phyloP scores from a whole-genome alignment of 2,113 vertebrate genomes.

The Actenoides hombroni region DNA sequence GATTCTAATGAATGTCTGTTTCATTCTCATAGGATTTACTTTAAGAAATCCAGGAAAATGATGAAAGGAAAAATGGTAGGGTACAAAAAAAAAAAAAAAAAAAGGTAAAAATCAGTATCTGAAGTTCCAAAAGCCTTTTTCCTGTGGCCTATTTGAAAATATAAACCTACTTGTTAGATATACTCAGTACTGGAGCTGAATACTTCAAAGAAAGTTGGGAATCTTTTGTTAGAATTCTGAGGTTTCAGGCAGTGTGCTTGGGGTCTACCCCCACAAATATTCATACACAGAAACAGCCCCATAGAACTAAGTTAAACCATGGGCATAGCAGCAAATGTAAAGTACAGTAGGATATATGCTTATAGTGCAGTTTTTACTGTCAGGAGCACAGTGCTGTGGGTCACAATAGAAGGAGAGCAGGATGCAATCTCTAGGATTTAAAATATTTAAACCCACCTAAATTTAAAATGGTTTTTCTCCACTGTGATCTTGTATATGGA shows the following conservation, averaged over 20 bases:
- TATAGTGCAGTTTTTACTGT: neutral
- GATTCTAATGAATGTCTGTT: slow-evolving; percentile 33
- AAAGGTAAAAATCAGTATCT: neutral
- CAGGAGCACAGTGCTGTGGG: neutral
- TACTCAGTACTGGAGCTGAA: neutral
- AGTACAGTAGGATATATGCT: neutral
- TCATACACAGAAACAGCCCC: neutral
- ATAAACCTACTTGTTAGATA: neutral
- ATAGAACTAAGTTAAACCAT: neutral
- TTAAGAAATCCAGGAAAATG: slow-evolving; percentile 25
- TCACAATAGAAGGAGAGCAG: neutral
- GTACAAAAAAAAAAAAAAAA: neutral
- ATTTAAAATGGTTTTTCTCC: neutral
- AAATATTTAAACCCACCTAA: neutral
- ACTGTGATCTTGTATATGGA: neutral
- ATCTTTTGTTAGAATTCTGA: neutral
- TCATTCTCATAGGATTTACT: slow-evolving; percentile 13
- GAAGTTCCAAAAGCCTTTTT: slow-evolving; percentile 3
- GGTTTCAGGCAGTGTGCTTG: neutral
- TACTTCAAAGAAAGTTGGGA: neutral
- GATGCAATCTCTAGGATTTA: neutral
- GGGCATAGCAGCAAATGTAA: neutral
- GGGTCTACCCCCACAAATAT: neutral
- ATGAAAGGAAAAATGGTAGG: slow-evolving; percentile 23
- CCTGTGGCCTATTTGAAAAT: slow-evolving; percentile 12